phyloP scores from a whole-genome alignment of 1,140 invertebrate species.

The Drosophila saltans region DNA sequence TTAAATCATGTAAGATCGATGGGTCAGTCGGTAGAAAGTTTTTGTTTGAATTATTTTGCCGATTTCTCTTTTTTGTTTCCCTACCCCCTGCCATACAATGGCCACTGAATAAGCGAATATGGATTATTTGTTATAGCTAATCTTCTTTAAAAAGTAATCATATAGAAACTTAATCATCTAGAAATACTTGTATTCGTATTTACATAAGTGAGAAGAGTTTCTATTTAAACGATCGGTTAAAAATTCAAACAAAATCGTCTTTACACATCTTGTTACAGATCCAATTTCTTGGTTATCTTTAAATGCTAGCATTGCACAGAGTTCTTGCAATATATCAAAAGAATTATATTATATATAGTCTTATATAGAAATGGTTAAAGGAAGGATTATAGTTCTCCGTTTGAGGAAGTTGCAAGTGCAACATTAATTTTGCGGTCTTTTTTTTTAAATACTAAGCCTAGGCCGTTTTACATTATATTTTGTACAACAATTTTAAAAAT shows the following conservation, averaged over 20 bases:
- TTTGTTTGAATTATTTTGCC: conserved; percentile 14
- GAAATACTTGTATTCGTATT: no score
- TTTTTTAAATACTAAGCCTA: background rate
- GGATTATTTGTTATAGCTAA: background rate
- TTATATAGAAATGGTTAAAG: background rate
- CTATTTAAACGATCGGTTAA: no score
- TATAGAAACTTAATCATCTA: no score
- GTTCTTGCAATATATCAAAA: no score
- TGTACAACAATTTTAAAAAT: conserved; percentile 13
- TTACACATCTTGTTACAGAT: no score
- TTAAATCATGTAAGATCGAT: conserved; percentile 59
- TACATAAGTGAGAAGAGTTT: no score
- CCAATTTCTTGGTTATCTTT: no score
- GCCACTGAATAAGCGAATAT: no score
- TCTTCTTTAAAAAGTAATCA: background rate
- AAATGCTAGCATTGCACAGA: no score
- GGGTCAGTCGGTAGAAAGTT: conserved; percentile 25
- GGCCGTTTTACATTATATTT: conserved; percentile 10
- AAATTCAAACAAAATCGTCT: no score
- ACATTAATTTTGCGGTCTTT: background rate
- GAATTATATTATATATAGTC: no score
- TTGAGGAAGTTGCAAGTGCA: background rate
- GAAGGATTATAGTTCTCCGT: background rate
- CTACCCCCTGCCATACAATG: no score
- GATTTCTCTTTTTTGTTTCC: conserved; percentile 1